Evolutionary conservation across 2,113 vertebrate genomes (phyloP).

Genomic region (Pardalotus punctatus): DNA sequence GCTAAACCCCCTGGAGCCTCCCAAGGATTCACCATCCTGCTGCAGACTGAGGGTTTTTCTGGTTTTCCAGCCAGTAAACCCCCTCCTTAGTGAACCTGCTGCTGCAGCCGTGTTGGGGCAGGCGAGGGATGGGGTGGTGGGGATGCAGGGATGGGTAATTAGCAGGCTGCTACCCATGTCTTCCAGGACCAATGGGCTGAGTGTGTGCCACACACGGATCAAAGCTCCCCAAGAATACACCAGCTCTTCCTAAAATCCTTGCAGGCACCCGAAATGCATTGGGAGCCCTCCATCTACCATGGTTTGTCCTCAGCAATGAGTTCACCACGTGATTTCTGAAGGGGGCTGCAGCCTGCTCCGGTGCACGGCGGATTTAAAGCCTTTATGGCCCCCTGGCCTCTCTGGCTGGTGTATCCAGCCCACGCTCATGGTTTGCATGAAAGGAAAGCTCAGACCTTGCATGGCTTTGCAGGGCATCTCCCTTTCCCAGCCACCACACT

Average conservation of each 20-base stretch:
- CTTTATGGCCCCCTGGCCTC: background rate
- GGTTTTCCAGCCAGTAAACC: background rate
- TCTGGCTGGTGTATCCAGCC: background rate
- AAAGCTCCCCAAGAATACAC: background rate
- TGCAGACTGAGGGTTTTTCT: background rate
- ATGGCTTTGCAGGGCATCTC: background rate
- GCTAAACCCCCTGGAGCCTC: background rate
- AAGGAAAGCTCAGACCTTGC: background rate
- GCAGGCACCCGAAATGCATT: background rate
- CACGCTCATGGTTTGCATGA: background rate
- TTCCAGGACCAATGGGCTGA: rapidly evolving
- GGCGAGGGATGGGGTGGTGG: rapidly evolving
- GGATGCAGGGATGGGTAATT: background rate
- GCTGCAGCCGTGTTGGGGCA: rapidly evolving
- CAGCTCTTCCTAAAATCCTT: background rate
- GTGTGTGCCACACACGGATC: background rate
- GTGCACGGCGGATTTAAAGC: background rate
- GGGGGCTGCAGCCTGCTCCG: background rate
- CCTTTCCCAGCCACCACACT: background rate
- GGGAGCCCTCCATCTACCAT: rapidly evolving
- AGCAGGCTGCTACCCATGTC: rapidly evolving
- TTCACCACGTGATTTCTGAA: background rate
- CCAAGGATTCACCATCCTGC: rapidly evolving
- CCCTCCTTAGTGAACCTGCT: background rate
- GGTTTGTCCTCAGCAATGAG: background rate